Evolutionary conservation across 2,797 vertebrate species (phyloP), one percentile per base, ranked within the genome.

Genomic region (Gephyroberyx darwinii): DNA sequence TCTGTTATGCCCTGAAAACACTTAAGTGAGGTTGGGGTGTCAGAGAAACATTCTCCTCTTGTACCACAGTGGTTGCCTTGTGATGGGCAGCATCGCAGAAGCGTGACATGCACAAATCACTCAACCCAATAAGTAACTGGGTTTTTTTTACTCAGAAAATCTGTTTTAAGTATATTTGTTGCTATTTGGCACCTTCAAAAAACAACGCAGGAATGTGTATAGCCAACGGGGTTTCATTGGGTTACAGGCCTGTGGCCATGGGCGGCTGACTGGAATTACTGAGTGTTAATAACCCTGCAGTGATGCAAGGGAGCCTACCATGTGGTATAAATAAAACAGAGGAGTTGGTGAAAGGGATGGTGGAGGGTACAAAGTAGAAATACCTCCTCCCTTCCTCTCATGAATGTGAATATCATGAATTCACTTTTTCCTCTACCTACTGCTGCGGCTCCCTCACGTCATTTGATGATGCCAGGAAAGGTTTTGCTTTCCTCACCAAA

Each of bases 251-350:
- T 58, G 60, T 19, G 58, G 78, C 75, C 52, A 48, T 39, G 71
- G 83, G 54, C 65, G 80, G 81, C 84, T 82, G 88, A 81, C 70
- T 88, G 83, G 84, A 91, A 88, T 90, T 88, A 91, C 85, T 26
- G 71, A 84, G 90, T 77, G 90, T 85, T 88, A 90, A 90, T 86
- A 87, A 89, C 77, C 80, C 84, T 55, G 86, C 86, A 84, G 80
- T 10, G 75, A 77, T 75, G 82, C 71, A 55, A 80, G 66, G 65
- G 74, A 86, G 78, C 79, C 67, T 78, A 77, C 84, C 90, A 82
- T 90, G 90, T 89, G 89, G 88, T 84, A 87, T 83, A 86, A 92
- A 92, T 91, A 90, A 91, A 90, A 76, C 69, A 88, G 84, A 77
- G 77, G 77, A 77, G 69, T 47, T 71, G 66, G 79, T 82, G 86